Evolutionary conservation across 2,888 invertebrate genomes (phyloP), one percentile per base, ranked within the genome.

Genomic region (Elmis aenea): DNA sequence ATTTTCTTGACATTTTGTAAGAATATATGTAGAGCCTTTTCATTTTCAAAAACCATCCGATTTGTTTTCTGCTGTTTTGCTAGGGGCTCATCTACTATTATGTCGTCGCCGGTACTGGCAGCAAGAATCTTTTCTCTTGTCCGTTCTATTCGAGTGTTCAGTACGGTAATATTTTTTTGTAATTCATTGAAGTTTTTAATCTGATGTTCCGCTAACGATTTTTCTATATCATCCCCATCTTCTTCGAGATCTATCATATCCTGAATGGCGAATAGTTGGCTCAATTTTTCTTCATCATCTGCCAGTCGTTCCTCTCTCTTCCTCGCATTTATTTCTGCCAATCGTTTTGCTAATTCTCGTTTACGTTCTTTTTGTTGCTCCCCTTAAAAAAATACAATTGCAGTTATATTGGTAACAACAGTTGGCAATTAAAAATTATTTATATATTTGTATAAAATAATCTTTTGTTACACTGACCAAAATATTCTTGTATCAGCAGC

Each of bases 351-450:
- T 61, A 93, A 75, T 62, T 93, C 93, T 36, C 84, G 81, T 50
- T 91, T 82, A 41, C 89, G 75, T 60, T 93, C 92, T 57, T 85
- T 84, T 64, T 89, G 90, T 57, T 88, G 89, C 59, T 90, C 90
- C 33, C 79, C 79, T 66, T 28, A 28, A 55, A n/a, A n/a, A n/a
- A n/a, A n/a, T n/a, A n/a, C n/a, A n/a, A n/a, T n/a, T n/a, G n/a
- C n/a, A n/a, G n/a, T n/a, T n/a, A n/a, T 18, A 18, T 18, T 8
- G 20, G 8, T 18, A 18, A 18, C 8, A 18, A 18, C 20, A 18
- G 20, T 18, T 18, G 8, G 20, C 20, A 5, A 18, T 18, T 8
- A 8, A 18, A 6, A 18, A 8, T 18, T 18, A 18, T 18, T 8
- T 5, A 18, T 18, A 18, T 18, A 6, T 18, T 18, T 18, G 20